Evolutionary conservation across 1,140 invertebrate genomes (phyloP).

Genomic region (Hyles vespertilio): DNA sequence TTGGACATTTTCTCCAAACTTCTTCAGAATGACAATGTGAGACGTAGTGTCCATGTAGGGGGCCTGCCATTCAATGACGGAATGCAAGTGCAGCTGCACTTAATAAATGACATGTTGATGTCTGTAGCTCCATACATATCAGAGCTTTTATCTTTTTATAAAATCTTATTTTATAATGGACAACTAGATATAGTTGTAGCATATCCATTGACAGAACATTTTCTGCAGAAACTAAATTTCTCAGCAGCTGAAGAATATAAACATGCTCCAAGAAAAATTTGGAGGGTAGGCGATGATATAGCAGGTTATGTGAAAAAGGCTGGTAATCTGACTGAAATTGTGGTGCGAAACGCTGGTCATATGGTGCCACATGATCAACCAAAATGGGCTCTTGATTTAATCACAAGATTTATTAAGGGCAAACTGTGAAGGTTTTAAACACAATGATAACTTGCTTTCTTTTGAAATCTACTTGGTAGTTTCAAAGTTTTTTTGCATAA

Average conservation of each 20-base stretch:
- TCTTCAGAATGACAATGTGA: constrained; percentile 77
- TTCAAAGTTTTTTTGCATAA: not conserved
- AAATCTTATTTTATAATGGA: constrained; percentile 85
- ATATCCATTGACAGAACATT: constrained; percentile 85
- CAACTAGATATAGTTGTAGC: constrained; percentile 90
- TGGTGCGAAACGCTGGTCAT: constrained; percentile 87
- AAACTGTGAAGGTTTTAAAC: constrained; percentile 16
- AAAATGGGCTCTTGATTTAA: constrained; percentile 83
- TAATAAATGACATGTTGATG: constrained; percentile 49
- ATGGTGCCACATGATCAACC: constrained; percentile 89
- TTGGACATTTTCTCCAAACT: constrained; percentile 65
- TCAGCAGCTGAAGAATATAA: constrained; percentile 78
- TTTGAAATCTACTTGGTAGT: not conserved
- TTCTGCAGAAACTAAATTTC: constrained; percentile 81
- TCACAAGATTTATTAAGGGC: constrained; percentile 82
- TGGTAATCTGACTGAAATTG: constrained; percentile 84
- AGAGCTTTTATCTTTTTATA: constrained; percentile 74
- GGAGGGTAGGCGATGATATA: constrained; percentile 80
- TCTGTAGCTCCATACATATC: constrained; percentile 46
- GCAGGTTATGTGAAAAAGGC: constrained; percentile 85
- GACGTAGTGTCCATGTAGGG: constrained; percentile 88
- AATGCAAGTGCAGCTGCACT: constrained; percentile 36
- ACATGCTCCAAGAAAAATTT: constrained; percentile 77
- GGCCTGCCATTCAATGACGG: constrained; percentile 81
- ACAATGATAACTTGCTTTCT: not conserved